These are phyloP conservation scores for Daboia siamensis DNA, from an alignment of 2,113 vertebrate genomes.

Conservation along the genomic window DNA sequence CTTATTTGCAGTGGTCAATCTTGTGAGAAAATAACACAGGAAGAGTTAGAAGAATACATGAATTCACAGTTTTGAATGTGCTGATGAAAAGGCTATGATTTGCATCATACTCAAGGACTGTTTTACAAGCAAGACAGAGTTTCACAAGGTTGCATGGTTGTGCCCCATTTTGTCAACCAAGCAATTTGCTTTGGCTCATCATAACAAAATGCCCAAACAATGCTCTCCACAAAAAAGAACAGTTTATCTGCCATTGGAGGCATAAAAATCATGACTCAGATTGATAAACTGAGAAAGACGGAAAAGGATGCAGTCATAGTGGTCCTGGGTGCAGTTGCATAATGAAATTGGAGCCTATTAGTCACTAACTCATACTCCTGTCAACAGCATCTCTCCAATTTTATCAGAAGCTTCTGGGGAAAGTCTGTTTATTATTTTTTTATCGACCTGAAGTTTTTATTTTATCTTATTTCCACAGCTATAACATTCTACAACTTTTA, in stretches of 20 bases:
- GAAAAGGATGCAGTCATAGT: background rate
- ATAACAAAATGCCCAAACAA: constrained; percentile 28
- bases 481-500: background rate
- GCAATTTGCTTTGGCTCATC: background rate
- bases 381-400: background rate
- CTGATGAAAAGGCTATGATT: constrained; percentile 53
- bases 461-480: background rate
- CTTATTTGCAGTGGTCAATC: constrained; percentile 30
- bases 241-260: background rate
- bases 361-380: background rate
- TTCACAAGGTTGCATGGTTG: constrained; percentile 36
- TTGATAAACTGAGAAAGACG: background rate
- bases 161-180: constrained; percentile 41
- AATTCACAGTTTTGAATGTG: constrained; percentile 57
- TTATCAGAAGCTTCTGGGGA: background rate
- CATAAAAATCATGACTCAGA: background rate
- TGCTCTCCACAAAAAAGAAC: constrained; percentile 12
- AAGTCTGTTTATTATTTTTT: background rate
- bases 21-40: constrained; percentile 32
- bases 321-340: background rate
- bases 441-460: background rate
- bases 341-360: background rate
- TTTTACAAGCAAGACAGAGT: constrained; percentile 38
- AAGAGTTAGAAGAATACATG: constrained; percentile 36
- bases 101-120: constrained; percentile 41